These are phyloP conservation scores for Halictus quadricinctus DNA, from an alignment of 2,888 invertebrate genomes.

Conservation along the genomic window DNA sequence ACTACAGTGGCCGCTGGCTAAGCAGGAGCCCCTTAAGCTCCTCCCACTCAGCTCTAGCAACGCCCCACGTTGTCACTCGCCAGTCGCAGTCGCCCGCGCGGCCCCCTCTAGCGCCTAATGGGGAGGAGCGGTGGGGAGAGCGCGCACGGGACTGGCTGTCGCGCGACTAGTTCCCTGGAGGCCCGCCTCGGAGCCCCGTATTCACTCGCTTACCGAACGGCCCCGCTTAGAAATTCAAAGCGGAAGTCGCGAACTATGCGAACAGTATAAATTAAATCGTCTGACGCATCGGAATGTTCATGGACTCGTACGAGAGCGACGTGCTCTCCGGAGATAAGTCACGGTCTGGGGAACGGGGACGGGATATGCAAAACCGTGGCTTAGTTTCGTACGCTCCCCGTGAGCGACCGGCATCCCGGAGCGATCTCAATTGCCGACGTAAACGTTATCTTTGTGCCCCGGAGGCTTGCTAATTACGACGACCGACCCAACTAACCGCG, in stretches of 20 bases:
- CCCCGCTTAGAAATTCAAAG: not conserved
- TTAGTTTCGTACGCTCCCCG: not conserved
- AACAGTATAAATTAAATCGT: not conserved
- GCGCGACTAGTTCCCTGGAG: not conserved
- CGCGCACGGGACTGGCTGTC: not conserved
- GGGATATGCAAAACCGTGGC: not conserved
- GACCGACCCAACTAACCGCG: conserved; percentile 17
- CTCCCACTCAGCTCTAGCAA: not conserved
- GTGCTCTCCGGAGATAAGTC: conserved; percentile 11
- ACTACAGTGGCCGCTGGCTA: not conserved
- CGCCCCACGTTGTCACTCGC: not conserved
- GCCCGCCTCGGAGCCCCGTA: not conserved
- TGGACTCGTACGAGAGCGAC: not conserved
- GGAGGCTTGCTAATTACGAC: conserved; percentile 36
- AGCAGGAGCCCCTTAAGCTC: not conserved
- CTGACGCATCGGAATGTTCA: not conserved
- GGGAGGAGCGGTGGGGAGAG: not conserved
- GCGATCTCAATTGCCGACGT: conserved; percentile 29
- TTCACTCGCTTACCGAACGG: not conserved
- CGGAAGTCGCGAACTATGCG: not conserved
- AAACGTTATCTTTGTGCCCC: conserved; percentile 31
- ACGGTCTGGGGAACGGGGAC: not conserved
- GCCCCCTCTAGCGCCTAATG: not conserved
- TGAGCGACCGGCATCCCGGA: conserved; percentile 10
- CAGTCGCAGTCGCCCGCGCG: not conserved